Evolutionary conservation across 2,113 vertebrate genomes (phyloP), one percentile per base, ranked within the genome.

Genomic region (Meles meles): DNA sequence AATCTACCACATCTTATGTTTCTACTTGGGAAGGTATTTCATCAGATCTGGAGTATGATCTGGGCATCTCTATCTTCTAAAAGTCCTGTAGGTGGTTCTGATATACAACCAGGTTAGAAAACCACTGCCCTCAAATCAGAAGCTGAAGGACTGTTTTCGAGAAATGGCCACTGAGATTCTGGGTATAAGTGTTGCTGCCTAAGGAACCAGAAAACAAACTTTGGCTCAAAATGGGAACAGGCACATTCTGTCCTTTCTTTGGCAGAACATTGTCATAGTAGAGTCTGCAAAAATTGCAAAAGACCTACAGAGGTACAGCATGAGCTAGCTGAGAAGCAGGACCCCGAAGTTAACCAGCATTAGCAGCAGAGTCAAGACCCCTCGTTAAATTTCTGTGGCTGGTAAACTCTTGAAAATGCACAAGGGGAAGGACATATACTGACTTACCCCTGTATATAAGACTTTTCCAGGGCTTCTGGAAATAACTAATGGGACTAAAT

Each of bases 291-390:
- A 67, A 21, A 74, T 15, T 31, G 57, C 6, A 18, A 11, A 77
- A 23, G 4, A 31, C 31, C 21, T 67, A 2, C 4, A 17, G 39
- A 67, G 42, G 9, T 15, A 0, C 3, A 37, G 12, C 2, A 11
- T 39, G n/a, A 31, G 42, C 49, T 34, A 25, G 5, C 34, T 63
- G 42, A 80, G 52, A 79, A 80, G 72, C 13, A 80, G 31, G 25
- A 21, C 13, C 63, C 1, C 25, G 12, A 61, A 69, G 31, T 17
- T 52, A 29, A 29, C 34, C 25, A n/a, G 37, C 34, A 23, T 31
- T 29, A 57, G 18, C 52, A 57, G 25, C n/a, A 87, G 21, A 57
- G 14, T 87, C 55, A 65, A 82, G 25, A 67, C 15, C 27, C 25
- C 10, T 67, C 11, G 27, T 69, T 84, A 87, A 65, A 39, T 67